These are phyloP conservation scores for Myodes glareolus DNA, from an alignment of 2,113 vertebrate species.

Conservation along the genomic window DNA sequence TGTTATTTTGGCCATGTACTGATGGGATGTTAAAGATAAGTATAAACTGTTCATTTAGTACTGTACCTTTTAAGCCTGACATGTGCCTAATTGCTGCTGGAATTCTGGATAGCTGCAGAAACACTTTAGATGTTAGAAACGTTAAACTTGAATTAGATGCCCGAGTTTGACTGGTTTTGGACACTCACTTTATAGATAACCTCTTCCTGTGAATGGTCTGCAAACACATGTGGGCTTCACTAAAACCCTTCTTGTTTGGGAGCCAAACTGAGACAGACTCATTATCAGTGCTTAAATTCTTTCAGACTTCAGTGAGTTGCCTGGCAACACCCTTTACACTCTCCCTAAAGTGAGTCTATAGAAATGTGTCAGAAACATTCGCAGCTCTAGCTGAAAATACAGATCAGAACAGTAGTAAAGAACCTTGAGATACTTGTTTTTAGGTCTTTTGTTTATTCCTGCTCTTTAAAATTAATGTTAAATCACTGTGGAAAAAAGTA, in stretches of 20 bases:
- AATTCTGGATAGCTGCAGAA: conserved; percentile 46
- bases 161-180: background rate
- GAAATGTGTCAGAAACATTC: conserved; percentile 68
- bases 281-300: conserved; percentile 66
- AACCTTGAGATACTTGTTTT: conserved; percentile 63
- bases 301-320: conserved; percentile 76
- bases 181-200: conserved; percentile 38
- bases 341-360: conserved; percentile 67
- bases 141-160: conserved; percentile 65
- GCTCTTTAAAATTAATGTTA: conserved; percentile 34
- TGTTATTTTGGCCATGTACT: conserved; percentile 42
- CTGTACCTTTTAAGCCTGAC: background rate
- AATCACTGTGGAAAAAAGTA: background rate
- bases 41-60: conserved; percentile 19
- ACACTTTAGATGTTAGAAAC: conserved; percentile 38
- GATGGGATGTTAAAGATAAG: background rate
- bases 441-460: conserved; percentile 64
- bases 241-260: conserved; percentile 69
- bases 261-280: conserved; percentile 62
- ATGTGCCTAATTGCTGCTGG: background rate
- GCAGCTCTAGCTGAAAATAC: conserved; percentile 54
- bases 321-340: conserved; percentile 74
- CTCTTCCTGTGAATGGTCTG: conserved; percentile 46
- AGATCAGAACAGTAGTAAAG: conserved; percentile 19
- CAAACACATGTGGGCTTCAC: conserved; percentile 59